Base-by-base conservation (phyloP, 2,113 vertebrate species). In the Procavia capensis region DNA sequence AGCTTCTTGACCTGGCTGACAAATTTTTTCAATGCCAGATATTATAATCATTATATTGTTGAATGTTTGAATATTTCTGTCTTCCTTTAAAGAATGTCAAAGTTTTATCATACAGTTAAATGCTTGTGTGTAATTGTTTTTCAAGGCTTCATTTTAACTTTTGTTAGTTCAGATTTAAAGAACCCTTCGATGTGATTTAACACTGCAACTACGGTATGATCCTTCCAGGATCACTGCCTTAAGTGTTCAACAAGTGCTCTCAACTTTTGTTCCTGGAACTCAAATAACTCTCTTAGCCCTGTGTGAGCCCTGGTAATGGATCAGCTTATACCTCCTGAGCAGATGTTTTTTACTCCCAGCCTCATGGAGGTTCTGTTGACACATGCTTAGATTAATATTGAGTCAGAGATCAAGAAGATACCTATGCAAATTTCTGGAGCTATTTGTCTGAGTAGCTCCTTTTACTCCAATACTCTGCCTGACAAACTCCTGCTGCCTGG, bases 11-110 rank as follows among this genome's bases (percentile, higher is more conserved):
- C 86, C 83, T 83, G 20, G 70, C 45, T 68, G 92, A 57, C 88
- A 85, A 36, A 86, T 50, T 93, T 70, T 90, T 25, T 25, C 29
- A 25, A 80, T 76, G 45, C 39, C 57, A 87, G n/a, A 64, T 83
- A 79, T 64, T 94, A 80, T 76, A 80, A 96, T 68, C 47, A 95
- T 93, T 86, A 47, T 61, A 89, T 80, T 93, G 27, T 54, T 87
- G 47, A 94, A 29, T 70, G 16, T 57, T 82, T 94, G 61, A 17
- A 86, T 64, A 91, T 94, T 90, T 70, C 25, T 84, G 24, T 76
- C n/a, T 88, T 96, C 66, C n/a, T 78, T 61, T 22, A 82, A 92
- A 89, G 66, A 74, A 4, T 78, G 45, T 31, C 82, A 3, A 95
- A 27, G 41, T 80, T 94, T 91, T 85, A 16, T 79, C 9, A 24